These are phyloP conservation scores for Lutraria rhynchaena DNA, from an alignment of 1,140 invertebrate genomes.

Conservation along the genomic window DNA sequence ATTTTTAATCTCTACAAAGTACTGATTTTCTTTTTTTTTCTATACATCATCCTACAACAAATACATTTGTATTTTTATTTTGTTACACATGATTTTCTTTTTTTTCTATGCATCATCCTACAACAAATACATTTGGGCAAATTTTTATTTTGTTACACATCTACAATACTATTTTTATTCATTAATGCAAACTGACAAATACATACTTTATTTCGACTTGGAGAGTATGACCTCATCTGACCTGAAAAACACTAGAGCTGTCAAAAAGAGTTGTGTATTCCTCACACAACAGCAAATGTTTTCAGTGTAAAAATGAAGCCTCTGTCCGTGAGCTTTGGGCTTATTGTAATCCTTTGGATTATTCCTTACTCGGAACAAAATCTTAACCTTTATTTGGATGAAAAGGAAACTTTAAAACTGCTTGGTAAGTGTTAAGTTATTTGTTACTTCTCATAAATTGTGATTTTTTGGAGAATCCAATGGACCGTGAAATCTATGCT, in stretches of 20 bases:
- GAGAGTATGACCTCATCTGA: conserved; percentile 49
- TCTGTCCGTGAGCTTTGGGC: conserved; percentile 47
- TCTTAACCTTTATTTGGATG: conserved; percentile 54
- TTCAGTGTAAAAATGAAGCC: conserved; percentile 54
- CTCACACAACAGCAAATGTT: conserved; percentile 47
- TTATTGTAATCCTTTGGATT: conserved; percentile 54
- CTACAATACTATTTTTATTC: no score
- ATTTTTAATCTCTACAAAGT: no score
- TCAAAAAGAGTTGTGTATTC: conserved; percentile 46
- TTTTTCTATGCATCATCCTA: no score
- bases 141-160: no score
- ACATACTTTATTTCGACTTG: no score
- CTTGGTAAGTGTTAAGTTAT: conserved; percentile 46
- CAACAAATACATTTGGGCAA: no score
- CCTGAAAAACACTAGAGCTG: conserved; percentile 40
- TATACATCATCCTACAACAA: no score
- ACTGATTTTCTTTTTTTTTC: no score
- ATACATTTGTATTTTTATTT: no score
- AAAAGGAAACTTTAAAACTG: conserved; percentile 47
- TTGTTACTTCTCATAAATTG: no score
- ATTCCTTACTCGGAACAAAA: conserved; percentile 55
- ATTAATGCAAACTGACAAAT: no score
- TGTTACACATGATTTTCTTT: no score
- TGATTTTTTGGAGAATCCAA: conserved; percentile 13
- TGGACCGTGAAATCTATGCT: conserved; percentile 25